phyloP scores from a whole-genome alignment of 2,888 invertebrate genomes.

The Eurois occulta region DNA sequence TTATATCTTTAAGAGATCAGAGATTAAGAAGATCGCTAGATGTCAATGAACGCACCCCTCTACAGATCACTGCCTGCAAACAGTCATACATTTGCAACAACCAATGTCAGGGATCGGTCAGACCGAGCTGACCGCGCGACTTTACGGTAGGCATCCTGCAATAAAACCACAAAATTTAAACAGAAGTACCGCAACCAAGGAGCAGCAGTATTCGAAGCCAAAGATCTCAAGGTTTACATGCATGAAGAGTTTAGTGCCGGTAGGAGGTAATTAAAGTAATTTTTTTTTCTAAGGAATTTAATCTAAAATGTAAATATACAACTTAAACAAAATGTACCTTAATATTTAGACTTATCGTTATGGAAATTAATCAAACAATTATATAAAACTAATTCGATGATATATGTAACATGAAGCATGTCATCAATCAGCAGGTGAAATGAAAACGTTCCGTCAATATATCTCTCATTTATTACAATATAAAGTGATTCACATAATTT shows the following conservation, averaged over 20 bases:
- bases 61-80: slow-evolving; percentile 58
- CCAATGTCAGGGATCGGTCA: slow-evolving; percentile 45
- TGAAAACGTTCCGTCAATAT: slow-evolving; percentile 78
- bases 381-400: slow-evolving; percentile 67
- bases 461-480: slow-evolving; percentile 79
- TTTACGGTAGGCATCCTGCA: slow-evolving; percentile 65
- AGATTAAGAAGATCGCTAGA: slow-evolving; percentile 49
- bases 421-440: slow-evolving; percentile 73
- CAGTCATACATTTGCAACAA: slow-evolving; percentile 46
- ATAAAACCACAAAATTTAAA: slow-evolving; percentile 71
- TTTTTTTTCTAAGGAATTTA: slow-evolving; percentile 77
- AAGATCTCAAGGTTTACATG: slow-evolving; percentile 73
- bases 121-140: slow-evolving; percentile 57
- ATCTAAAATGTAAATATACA: slow-evolving; percentile 79
- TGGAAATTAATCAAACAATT: slow-evolving; percentile 68
- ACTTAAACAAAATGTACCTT: slow-evolving; percentile 74
- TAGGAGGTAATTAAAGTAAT: slow-evolving; percentile 71
- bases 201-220: slow-evolving; percentile 74
- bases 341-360: slow-evolving; percentile 74
- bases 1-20: slow-evolving; percentile 43
- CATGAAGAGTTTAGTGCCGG: slow-evolving; percentile 73
- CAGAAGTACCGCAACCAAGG: slow-evolving; percentile 77
- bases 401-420: slow-evolving; percentile 58
- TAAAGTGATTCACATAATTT: slow-evolving; percentile 78
- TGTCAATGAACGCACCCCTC: slow-evolving; percentile 63